phyloP scores from a whole-genome alignment of 2,797 vertebrate species.

The Todus mexicanus region DNA sequence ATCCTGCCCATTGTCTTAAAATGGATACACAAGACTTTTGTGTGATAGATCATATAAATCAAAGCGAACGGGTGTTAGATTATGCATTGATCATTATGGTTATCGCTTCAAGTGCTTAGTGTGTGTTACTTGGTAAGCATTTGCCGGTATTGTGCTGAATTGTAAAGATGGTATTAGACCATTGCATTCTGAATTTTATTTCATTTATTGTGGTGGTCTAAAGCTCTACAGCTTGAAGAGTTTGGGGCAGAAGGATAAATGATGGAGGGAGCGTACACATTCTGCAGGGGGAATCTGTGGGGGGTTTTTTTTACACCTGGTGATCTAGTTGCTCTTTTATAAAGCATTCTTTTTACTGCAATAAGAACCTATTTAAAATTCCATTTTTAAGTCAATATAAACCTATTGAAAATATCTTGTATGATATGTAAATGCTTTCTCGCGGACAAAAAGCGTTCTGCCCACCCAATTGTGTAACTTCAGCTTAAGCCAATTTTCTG shows the following conservation, averaged over 20 bases:
- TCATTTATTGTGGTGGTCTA: not conserved
- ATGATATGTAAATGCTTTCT: not conserved
- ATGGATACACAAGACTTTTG: fast-evolving
- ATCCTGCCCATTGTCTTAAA: not conserved
- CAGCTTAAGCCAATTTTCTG: not conserved
- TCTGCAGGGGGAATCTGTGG: not conserved
- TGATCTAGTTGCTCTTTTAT: not conserved
- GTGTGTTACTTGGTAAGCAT: not conserved
- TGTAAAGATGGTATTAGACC: not conserved
- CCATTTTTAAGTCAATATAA: not conserved
- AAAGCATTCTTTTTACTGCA: not conserved
- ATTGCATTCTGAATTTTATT: not conserved
- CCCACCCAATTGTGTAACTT: not conserved
- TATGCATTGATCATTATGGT: not conserved
- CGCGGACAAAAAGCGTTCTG: not conserved
- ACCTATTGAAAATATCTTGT: not conserved
- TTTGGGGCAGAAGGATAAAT: not conserved
- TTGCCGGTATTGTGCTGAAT: not conserved
- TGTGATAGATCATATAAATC: not conserved
- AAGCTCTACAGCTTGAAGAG: not conserved
- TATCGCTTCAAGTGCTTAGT: not conserved
- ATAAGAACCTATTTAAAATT: not conserved
- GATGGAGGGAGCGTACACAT: not conserved
- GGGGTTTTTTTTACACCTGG: not conserved
- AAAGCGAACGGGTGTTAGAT: not conserved